Conservation (phyloP, 1,140 invertebrate genomes). For the Cryptotermes secundus region DNA sequence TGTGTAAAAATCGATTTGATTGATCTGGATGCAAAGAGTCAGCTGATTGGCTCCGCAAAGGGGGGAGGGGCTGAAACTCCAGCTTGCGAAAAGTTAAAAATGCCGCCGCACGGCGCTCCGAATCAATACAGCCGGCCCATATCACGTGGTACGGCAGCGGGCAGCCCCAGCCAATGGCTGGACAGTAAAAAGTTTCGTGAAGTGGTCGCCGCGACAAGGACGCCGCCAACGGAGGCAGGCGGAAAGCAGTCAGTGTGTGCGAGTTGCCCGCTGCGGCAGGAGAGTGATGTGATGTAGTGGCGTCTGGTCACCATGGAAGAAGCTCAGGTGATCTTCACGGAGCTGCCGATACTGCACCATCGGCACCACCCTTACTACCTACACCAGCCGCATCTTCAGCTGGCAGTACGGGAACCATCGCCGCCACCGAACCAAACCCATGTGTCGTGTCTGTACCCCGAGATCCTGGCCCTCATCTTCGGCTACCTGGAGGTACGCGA, state of each 20-base stretch:
- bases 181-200: not conserved
- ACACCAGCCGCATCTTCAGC: slow-evolving; percentile 29
- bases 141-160: slow-evolving; percentile 16
- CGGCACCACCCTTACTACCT: slow-evolving; percentile 12
- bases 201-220: not conserved
- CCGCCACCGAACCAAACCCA: slow-evolving; percentile 62
- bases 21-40: not conserved
- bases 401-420: not conserved
- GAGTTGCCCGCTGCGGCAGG: slow-evolving; percentile 6
- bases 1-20: not conserved
- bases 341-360: slow-evolving; percentile 22
- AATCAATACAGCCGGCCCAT: slow-evolving; percentile 28
- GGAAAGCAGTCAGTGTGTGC: slow-evolving; percentile 26
- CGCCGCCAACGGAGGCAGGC: not conserved
- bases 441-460: slow-evolving; percentile 87
- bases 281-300: not conserved
- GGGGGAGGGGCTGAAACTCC: not conserved
- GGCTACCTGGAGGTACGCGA: slow-evolving; percentile 84
- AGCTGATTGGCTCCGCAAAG: not conserved
- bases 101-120: slow-evolving; percentile 29
- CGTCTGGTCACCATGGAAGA: slow-evolving; percentile 13
- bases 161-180: not conserved
- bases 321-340: slow-evolving; percentile 26
- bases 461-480: slow-evolving; percentile 90
- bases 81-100: slow-evolving; percentile 28